These are phyloP conservation scores for Theonella swinhoei DNA, from an alignment of 37 sponge, comb jelly and placozoan species.

Conservation along the genomic window DNA sequence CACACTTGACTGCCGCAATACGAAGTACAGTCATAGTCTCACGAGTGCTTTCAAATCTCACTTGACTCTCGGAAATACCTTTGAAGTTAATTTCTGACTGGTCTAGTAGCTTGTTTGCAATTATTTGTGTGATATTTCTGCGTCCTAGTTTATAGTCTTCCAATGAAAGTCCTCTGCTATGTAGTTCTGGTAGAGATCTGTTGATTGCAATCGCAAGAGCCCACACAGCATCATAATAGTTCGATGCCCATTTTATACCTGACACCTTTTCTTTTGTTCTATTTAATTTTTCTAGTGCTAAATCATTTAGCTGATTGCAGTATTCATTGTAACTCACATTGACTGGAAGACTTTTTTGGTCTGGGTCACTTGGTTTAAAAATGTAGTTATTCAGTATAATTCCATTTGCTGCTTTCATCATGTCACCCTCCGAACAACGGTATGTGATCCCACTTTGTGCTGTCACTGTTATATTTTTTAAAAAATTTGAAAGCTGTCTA, in stretches of 20 bases:
- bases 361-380: background rate
- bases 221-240: conserved; percentile 50
- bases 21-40: background rate
- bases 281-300: background rate
- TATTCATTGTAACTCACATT: conserved; percentile 1
- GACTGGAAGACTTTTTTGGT: background rate
- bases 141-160: background rate
- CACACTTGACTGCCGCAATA: background rate
- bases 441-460: background rate
- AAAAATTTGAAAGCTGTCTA: conserved; percentile 2
- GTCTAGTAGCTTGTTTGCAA: background rate
- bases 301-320: background rate
- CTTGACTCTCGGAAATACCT: background rate
- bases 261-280: background rate
- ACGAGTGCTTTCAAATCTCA: background rate
- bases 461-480: background rate
- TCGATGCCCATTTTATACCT: background rate
- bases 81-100: background rate
- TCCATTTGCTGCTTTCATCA: conserved; percentile 19
- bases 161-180: too few relatives aligned
- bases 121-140: background rate
- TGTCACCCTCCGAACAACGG: background rate
- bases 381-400: conserved; percentile 9
- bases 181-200: background rate
- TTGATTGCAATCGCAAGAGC: conserved; percentile 32